Evolutionary conservation across 37 sponge, comb jelly and placozoan species (phyloP), one percentile per base, ranked within the genome.

Genomic region (Beroe ovata): DNA sequence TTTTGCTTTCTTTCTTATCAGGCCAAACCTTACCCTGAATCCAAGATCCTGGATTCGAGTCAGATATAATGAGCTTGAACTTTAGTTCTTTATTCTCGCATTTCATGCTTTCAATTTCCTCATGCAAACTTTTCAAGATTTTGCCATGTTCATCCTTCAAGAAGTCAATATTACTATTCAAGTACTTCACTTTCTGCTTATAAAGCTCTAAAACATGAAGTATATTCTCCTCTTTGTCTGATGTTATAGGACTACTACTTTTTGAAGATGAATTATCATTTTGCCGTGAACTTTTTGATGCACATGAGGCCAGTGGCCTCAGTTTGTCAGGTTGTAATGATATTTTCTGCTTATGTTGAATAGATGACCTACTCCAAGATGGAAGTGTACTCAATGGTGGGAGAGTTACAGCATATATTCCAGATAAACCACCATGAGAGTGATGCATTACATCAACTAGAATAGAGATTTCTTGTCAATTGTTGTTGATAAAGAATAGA

Each of bases 101-200:
- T 42, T 77, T 77, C 84, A 77, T 77, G 26, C 54, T 30, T 77
- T 77, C 84, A 77, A 77, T 77, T 42, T 77, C 84, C 21, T 77
- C 84, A 42, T 77, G 84, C 18, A 77, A 23, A 26, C 84, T 77
- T 23, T 77, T 77, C 41, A 77, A 77, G 41, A 77, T 77, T 54
- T 77, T 77, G 47, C 11, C 47, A 42, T 77, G 84, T 23, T 77
- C 84, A 42, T 77, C 84, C 21, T 77, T 77, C 84, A 77, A 35
- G n/a, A 77, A 77, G 28, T 77, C 84, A n/a, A 77, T 77, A 23
- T 77, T 77, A 3, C 84, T 36, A 23, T 42, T 77, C 4, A 77
- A 35, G 41, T 77, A 77, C 23, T 77, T 77, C 8, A 77, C 84
- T 77, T 77, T 77, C 28, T 77, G 84, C 33, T 77, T 77, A 35